Evolutionary conservation across 2,113 vertebrate species (phyloP), one percentile per base, ranked within the genome.

Genomic region (Chlorodrepanis virens): DNA sequence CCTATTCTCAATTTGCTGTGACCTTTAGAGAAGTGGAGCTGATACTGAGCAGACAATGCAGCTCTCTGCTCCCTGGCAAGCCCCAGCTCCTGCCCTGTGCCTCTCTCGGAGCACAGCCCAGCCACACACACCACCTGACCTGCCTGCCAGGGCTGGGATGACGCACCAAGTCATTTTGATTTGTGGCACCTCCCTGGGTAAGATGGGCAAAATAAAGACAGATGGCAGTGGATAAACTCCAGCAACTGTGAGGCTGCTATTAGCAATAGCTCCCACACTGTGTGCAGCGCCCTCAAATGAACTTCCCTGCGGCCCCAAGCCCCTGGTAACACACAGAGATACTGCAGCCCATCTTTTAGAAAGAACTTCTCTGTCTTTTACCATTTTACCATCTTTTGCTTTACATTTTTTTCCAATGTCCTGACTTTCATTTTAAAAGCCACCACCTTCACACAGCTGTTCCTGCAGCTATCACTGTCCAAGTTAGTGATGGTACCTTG

Each of bases 111-210:
- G 89, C 11, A 0, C n/a, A 33, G 40, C 93, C 57, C 81, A 89
- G 93, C 61, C 91, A 24, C 95, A 90, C 52, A 59, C 68, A 5
- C 42, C 15, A 19, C 83, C 8, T 25, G 8, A 79, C 92, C 90
- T n/a, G 12, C 53, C 81, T 71, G 95, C 22, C 57, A 44, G 69
- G 69, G 63, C 28, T 0, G 53, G 45, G 57, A 81, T 96, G 93
- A 96, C 90, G 83, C 92, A 96, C 85, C 87, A 70, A 90, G 85
- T 86, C 96, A 81, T 14, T 56, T 92, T 96, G 93, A 96, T 96
- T 95, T 96, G 95, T 89, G 90, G 92, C 39, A 3, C 71, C 90
- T 96, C 94, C 86, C 90, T 5, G 54, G 91, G 83, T 56, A 94
- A 78, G 90, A 80, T 95, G 79, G 90, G 72, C 79, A 94, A 93